Base-by-base conservation (phyloP, 2,113 vertebrate species). In the Pipra filicauda region DNA sequence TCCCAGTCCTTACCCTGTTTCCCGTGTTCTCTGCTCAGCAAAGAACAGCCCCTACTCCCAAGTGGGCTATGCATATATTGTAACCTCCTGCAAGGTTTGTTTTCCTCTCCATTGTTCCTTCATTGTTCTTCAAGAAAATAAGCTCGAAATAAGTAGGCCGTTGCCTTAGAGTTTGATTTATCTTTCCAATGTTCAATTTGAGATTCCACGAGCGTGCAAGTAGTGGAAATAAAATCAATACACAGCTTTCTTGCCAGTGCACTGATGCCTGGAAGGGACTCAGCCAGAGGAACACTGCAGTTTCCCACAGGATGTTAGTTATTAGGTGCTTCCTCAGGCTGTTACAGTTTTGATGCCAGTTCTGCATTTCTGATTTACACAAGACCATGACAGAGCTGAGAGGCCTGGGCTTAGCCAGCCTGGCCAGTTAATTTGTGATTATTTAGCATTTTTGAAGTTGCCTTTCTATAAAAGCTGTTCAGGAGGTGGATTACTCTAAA, bases 1-100 rank as follows among this genome's bases (percentile, higher is more conserved):
- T 35, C 24, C 49, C 11, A 0, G 6, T 11, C 17, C 1, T 27
- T 15, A 24, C 11, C 6, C 55, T 16, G 23, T 18, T 41, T 7
- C 9, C 44, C 12, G 5, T 4, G 66, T 9, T 44, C 27, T 12
- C 18, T 3, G 1, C 54, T n/a, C 8, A 16, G 18, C 15, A 3
- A 20, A 44, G 28, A 77, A 27, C 44, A 0, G 3, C 31, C 46
- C 24, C 11, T 23, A 1, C 26, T 39, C 49, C 19, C 49, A 23
- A 30, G 23, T 10, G 43, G 33, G 23, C 20, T 51, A 10, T 64
- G 37, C 13, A 13, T 17, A 6, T 22, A 0, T 15, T 30, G 20
- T 55, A 33, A 39, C 15, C 11, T 28, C 18, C 14, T 2, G 11
- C 5, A 2, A 31, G 58, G n/a, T 52, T 69, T 43, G 23, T n/a